Base-by-base conservation (phyloP, 2,888 invertebrate genomes). In the Sinopyrophorus schimmeli region DNA sequence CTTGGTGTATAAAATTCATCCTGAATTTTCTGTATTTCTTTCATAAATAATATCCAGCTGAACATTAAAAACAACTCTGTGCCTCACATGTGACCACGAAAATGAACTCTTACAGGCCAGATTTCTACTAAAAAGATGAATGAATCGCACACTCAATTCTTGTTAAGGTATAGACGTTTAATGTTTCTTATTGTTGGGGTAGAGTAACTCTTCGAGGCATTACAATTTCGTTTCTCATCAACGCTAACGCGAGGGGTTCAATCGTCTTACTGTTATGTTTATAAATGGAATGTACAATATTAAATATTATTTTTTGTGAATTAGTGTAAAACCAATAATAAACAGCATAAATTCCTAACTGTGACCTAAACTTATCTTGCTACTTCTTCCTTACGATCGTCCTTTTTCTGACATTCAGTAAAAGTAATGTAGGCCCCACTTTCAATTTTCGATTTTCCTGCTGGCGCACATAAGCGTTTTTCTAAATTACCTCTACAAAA, bases 221-320 rank as follows among this genome's bases (percentile, higher is more conserved):
- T n/a, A n/a, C n/a, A n/a, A n/a, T n/a, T n/a, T n/a, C n/a, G n/a
- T n/a, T n/a, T n/a, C n/a, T n/a, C n/a, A n/a, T n/a, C n/a, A n/a
- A n/a, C n/a, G n/a, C n/a, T n/a, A n/a, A n/a, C n/a, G n/a, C 32
- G 20, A 15, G 17, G 41, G 26, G 16, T 26, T 41, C 41, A 52
- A 35, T 31, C 40, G 28, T 52, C 37, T 26, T 50, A 50, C 57
- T 63, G 63, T 66, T 67, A 63, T 47, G 58, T 65, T 64, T 59
- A 56, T 60, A 57, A 55, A 66, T 69, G 65, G 65, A 70, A 63
- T 71, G 71, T 71, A 70, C 60, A 68, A 64, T 67, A 68, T 55
- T 62, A 57, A 63, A 55, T 64, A 69, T 68, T 67, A 71, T 68
- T 72, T n/a, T n/a, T 70, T 71, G 67, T 71, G 70, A 69, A 67